Conservation (phyloP, 2,113 vertebrate species). For the Hippocampus comes region DNA sequence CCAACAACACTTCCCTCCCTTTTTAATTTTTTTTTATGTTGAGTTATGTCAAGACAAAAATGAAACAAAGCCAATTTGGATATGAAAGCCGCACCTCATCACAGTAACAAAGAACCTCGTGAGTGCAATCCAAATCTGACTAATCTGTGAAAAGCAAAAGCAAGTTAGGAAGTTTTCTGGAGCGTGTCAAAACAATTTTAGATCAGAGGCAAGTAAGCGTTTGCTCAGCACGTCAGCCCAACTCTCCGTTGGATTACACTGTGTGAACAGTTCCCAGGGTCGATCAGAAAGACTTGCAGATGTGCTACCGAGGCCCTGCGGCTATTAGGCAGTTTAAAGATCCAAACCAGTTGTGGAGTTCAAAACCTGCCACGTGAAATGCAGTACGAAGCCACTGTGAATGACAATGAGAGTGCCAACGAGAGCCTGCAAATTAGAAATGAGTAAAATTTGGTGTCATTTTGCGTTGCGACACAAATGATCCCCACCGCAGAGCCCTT, state of each 20-base stretch:
- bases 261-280: neutral
- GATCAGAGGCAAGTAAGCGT: neutral
- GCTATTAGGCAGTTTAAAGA: conserved; percentile 3
- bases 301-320: neutral
- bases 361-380: neutral
- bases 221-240: neutral
- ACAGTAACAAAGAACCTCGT: neutral
- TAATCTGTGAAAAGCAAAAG: neutral
- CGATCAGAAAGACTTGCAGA: neutral
- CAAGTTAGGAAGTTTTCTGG: neutral
- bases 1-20: neutral
- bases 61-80: neutral
- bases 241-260: neutral
- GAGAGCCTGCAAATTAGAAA: neutral
- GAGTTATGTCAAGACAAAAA: neutral
- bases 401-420: neutral
- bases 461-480: neutral
- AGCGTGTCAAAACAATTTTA: neutral
- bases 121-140: neutral
- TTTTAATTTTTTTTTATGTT: neutral
- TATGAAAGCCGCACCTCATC: neutral
- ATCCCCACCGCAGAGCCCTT: neutral
- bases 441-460: neutral
- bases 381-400: neutral
- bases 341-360: neutral